Evolutionary conservation across 2,888 invertebrate genomes (phyloP).

Genomic region (Dilophus febrilis): DNA sequence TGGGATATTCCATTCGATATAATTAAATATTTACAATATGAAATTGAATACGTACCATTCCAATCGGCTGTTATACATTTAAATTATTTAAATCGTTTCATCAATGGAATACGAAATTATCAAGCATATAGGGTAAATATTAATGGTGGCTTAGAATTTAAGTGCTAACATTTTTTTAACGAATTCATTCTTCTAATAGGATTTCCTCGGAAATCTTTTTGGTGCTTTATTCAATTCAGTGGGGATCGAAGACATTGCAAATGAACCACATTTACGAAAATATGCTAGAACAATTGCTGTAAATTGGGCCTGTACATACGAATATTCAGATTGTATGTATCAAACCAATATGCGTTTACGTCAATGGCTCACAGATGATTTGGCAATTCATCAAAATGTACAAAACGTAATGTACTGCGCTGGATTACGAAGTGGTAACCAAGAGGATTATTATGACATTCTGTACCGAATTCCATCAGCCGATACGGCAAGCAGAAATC

Average conservation of each 20-base stretch:
- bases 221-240: not conserved
- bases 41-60: not conserved
- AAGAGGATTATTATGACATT: too few species aligned
- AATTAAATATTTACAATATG: not conserved
- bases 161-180: too few species aligned
- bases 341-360: not conserved
- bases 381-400: too few species aligned
- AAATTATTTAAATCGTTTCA: not conserved
- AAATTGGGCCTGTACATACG: not conserved
- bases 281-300: not conserved
- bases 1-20: not conserved
- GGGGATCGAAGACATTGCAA: not conserved
- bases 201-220: not conserved
- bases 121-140: not conserved
- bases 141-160: too few species aligned
- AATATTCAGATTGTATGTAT: not conserved
- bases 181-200: not conserved
- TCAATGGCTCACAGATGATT: too few species aligned
- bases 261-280: not conserved
- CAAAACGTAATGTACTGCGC: too few species aligned
- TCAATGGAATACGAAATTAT: not conserved
- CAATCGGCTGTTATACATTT: not conserved
- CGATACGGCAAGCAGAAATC: too few species aligned
- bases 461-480: too few species aligned
- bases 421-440: too few species aligned